Base-by-base conservation (phyloP, 2,113 vertebrate genomes). In the Menura novaehollandiae region DNA sequence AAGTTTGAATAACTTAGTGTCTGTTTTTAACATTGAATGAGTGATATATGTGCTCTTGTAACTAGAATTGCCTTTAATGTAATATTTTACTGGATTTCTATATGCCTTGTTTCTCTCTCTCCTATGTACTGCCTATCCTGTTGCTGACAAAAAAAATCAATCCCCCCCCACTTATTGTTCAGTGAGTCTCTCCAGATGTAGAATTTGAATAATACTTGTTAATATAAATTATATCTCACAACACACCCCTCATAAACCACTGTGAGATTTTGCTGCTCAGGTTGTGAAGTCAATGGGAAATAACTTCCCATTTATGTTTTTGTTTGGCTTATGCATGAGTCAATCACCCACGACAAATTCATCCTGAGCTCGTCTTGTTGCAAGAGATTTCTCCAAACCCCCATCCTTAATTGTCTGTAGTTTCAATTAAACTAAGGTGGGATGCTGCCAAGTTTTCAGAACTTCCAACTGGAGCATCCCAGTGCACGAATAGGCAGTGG, bases 381-480 rank as follows among this genome's bases (percentile, higher is more conserved):
- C 90, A 91, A 93, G 37, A 88, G 92, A 91, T 93, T 71, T 95
- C 81, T 66, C 79, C n/a, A 46, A 92, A 75, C 93, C 95, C 84
- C 64, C 69, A 93, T 95, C 77, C 89, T 93, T 88, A 91, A 93
- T 95, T 91, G 90, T 96, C 80, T 85, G 78, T 79, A 96, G 93
- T 95, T 96, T 96, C 55, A 90, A 86, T 97, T 88, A 92, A 91
- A 84, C 71, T 8, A 52, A 94, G 75, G 81, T 88, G 71, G 93
- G 95, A 41, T n/a, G 60, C 44, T 96, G 90, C 95, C 85, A 96
- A 95, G 91, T 91, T 76, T 81, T 85, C 92, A 59, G 66, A 79
- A 77, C 62, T 94, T 95, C 82, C 85, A 95, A 37, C 26, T 46
- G 47, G 62, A 49, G n/a, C 52, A 69, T 41, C 60, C 74, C 35